A percentile compares a stretch with the other conserved stretches of the same genome.
Evolutionary conservation across 2,797 vertebrate species (phyloP).

Genomic region (Gallinago solitaria): DNA sequence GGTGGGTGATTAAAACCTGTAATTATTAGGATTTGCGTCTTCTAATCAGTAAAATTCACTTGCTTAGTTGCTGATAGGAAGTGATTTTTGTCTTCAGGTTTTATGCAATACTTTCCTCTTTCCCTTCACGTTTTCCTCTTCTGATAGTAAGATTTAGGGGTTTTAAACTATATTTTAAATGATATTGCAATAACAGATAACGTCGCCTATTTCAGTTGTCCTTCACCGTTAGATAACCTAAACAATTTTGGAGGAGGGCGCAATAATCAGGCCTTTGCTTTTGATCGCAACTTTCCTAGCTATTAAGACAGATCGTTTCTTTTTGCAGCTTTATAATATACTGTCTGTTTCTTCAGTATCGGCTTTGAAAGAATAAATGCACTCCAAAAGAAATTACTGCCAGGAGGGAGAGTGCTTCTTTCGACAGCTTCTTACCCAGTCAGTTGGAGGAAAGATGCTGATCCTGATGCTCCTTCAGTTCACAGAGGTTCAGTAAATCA

Average conservation of each 20-base stretch:
- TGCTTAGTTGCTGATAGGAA: not conserved
- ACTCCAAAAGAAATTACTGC: not conserved
- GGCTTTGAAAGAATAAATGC: not conserved
- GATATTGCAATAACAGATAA: not conserved
- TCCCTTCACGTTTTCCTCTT: not conserved
- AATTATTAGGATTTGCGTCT: not conserved
- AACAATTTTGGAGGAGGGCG: not conserved
- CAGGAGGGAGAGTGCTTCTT: not conserved
- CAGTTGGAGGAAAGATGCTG: not conserved
- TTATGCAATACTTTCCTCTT: not conserved
- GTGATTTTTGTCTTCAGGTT: not conserved
- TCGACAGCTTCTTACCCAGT: not conserved
- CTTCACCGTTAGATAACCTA: not conserved
- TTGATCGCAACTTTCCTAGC: conserved; percentile 16
- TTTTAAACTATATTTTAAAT: not conserved
- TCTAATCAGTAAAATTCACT: not conserved
- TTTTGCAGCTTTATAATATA: not conserved
- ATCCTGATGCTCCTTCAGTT: not conserved
- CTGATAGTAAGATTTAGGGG: not conserved
- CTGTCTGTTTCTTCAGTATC: not conserved
- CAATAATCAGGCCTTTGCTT: not conserved
- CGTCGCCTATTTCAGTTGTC: not conserved
- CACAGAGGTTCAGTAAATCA: not conserved
- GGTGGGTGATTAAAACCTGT: not conserved
- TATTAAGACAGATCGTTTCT: not conserved